These are phyloP conservation scores for Dasypus novemcinctus DNA, from an alignment of 2,113 vertebrate genomes.

Conservation along the genomic window DNA sequence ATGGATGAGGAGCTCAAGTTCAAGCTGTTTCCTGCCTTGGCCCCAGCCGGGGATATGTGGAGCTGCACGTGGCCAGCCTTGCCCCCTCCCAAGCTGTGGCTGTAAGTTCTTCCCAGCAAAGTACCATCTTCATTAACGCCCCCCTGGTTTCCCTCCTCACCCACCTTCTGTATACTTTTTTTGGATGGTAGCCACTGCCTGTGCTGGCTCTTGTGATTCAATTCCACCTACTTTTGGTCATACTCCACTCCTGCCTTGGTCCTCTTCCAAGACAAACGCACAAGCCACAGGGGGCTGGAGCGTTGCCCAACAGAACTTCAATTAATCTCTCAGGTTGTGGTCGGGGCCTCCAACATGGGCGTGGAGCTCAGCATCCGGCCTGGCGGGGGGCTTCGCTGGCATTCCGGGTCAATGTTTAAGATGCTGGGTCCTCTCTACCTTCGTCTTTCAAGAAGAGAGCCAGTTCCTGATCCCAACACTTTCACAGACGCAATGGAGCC, in stretches of 20 bases:
- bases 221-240: conserved; percentile 64
- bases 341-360: conserved; percentile 43
- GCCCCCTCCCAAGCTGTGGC: neutral
- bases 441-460: neutral
- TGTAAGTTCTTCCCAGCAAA: neutral
- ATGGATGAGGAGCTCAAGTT: neutral
- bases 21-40: neutral
- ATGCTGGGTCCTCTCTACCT: neutral
- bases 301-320: conserved; percentile 62
- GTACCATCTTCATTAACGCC: neutral
- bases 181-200: neutral
- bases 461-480: neutral
- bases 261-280: conserved; percentile 73
- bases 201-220: conserved; percentile 45
- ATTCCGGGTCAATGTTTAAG: neutral
- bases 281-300: conserved; percentile 68
- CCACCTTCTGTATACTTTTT: conserved; percentile 45
- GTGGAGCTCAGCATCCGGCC: conserved; percentile 6
- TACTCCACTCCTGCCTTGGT: conserved; percentile 45
- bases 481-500: neutral
- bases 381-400: conserved; percentile 19
- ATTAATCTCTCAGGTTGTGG: conserved; percentile 70
- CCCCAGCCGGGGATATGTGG: neutral
- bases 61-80: neutral
- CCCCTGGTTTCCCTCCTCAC: neutral